Base-by-base conservation (phyloP, 2,113 vertebrate genomes). In the Tautogolabrus adspersus region DNA sequence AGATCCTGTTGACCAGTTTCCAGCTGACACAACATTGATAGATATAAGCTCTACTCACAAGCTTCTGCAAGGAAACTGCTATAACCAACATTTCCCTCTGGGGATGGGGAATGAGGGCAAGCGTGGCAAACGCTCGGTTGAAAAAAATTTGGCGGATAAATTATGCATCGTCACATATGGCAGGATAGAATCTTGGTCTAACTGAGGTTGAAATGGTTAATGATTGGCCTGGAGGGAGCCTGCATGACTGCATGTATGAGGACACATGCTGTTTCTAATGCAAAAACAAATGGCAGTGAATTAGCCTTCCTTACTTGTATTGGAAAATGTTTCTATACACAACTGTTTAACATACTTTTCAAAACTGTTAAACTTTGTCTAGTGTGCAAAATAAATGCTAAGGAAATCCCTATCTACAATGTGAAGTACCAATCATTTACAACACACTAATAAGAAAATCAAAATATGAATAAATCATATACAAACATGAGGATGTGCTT, bases 111-210 rank as follows among this genome's bases (percentile, higher is more conserved):
- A 92, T 88, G 80, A 88, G 92, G 92, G 79, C 92, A 91, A 85
- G 74, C n/a, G 13, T 75, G 87, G 87, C 84, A 87, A 92, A 82
- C 6, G 26, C 73, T 82, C 37, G 58, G 75, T 52, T 81, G 76
- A 88, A 83, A 82, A 46, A 85, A 72, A 83, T 70, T 67, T 84
- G 79, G 87, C 70, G 66, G 58, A 79, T 94, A 90, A 94, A 95
- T 94, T 94, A 95, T 94, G 92, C 93, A 94, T 93, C 21, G 89
- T 91, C 91, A 94, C 92, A 94, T 92, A 91, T 92, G 92, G 89
- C 67, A 78, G 83, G 85, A 75, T 76, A 88, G 83, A 81, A 87
- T 91, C 79, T 82, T 83, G 84, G 81, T 89, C 71, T 87, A 77
- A 77, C 87, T 63, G 83, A 87, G 86, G 90, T 87, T 91, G 89